Percentiles rank a stretch among this genome's conserved stretches.
Evolutionary conservation across 2,888 invertebrate genomes (phyloP).

Genomic region (Conistra vaccinii): DNA sequence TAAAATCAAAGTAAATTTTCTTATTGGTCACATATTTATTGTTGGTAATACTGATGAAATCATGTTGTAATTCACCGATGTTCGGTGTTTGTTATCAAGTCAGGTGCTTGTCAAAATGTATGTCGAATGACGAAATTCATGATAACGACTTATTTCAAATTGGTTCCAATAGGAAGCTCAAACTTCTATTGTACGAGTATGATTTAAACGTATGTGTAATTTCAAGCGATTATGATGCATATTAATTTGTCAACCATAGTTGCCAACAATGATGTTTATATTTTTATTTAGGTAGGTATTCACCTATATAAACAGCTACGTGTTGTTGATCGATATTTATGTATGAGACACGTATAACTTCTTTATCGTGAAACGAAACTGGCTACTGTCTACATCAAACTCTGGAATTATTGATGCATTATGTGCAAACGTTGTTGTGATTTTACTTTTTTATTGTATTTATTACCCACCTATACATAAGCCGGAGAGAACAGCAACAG

Average conservation of each 20-base stretch:
- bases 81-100: not conserved
- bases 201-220: not conserved
- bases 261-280: conserved; percentile 36
- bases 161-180: not conserved
- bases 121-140: conserved; percentile 35
- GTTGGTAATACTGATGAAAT: conserved; percentile 16
- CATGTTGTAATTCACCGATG: conserved; percentile 15
- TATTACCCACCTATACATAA: conserved; percentile 64
- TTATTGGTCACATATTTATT: not conserved
- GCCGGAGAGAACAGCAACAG: conserved; percentile 47
- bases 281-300: conserved; percentile 7
- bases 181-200: not conserved
- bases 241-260: conserved; percentile 17
- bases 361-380: conserved; percentile 11
- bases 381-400: conserved; percentile 7
- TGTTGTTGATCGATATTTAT: conserved; percentile 14
- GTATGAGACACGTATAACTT: conserved; percentile 2
- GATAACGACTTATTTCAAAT: conserved; percentile 1
- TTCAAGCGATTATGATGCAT: conserved; percentile 3
- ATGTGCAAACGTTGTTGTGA: not conserved
- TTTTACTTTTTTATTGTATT: conserved; percentile 16
- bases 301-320: conserved; percentile 9
- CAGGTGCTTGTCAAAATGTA: conserved; percentile 24
- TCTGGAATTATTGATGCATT: conserved; percentile 21
- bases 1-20: conserved; percentile 19